Evolutionary conservation across 1,140 invertebrate genomes (phyloP).

Genomic region (Drosophila nigromelanica): DNA sequence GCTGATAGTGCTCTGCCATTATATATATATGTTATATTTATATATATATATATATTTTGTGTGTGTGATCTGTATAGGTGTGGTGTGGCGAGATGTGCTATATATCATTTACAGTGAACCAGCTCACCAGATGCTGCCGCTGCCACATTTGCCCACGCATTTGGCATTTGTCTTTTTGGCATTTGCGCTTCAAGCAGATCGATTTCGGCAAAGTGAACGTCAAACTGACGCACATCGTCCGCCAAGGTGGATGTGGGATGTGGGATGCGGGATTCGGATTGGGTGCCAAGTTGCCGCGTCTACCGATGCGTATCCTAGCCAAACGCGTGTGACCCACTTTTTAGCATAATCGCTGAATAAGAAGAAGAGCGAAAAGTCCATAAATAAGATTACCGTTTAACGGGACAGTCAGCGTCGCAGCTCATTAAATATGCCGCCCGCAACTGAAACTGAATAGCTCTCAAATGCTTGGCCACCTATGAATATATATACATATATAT

Average conservation of each 20-base stretch:
- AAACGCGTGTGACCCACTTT: slow-evolving; percentile 71
- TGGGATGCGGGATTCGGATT: background rate
- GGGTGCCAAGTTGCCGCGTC: slow-evolving; percentile 7
- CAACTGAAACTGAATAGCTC: slow-evolving; percentile 51
- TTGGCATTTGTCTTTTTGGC: slow-evolving; percentile 20
- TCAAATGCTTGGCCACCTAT: slow-evolving; percentile 14
- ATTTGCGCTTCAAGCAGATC: slow-evolving; percentile 30
- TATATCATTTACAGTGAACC: slow-evolving; percentile 18
- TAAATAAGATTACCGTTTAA: slow-evolving; percentile 78
- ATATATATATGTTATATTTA: background rate
- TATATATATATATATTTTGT: background rate
- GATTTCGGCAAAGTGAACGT: slow-evolving; percentile 20
- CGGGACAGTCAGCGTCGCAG: slow-evolving; percentile 32
- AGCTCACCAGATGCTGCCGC: slow-evolving; percentile 10
- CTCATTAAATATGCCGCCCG: slow-evolving; percentile 43
- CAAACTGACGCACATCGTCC: slow-evolving; percentile 7
- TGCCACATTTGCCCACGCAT: slow-evolving; percentile 16
- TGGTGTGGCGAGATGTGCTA: background rate
- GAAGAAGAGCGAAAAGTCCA: slow-evolving; percentile 41
- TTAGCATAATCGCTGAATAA: slow-evolving; percentile 28
- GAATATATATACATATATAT: slow-evolving; percentile 1
- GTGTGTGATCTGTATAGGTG: background rate
- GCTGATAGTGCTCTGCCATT: slow-evolving; percentile 2
- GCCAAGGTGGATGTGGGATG: background rate
- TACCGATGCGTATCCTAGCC: slow-evolving; percentile 23